These are phyloP conservation scores for Deilephila porcellus DNA, from an alignment of 2,888 invertebrate genomes.

Conservation along the genomic window DNA sequence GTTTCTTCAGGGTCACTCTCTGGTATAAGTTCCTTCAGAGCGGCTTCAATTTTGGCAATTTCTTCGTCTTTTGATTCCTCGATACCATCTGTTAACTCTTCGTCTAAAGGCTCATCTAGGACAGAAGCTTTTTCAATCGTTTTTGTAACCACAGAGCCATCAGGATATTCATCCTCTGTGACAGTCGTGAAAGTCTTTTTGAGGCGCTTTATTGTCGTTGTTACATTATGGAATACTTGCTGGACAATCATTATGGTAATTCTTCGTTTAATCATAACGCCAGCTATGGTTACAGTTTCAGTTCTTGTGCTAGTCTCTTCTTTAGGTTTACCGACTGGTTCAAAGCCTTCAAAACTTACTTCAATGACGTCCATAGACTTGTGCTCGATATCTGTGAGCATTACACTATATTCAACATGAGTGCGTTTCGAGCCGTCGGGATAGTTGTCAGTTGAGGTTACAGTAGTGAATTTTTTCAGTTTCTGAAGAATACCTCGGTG, in stretches of 20 bases:
- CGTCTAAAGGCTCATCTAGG: conserved; percentile 56
- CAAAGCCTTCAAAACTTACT: conserved; percentile 55
- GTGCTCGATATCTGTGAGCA: conserved; percentile 41
- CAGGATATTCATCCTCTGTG: conserved; percentile 72
- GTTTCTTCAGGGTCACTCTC: conserved; percentile 31
- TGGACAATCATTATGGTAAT: conserved; percentile 60
- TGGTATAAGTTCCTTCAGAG: conserved; percentile 44
- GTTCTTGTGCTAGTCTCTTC: conserved; percentile 54
- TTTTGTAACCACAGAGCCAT: conserved; percentile 69
- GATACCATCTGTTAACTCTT: conserved; percentile 17
- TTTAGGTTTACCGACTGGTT: conserved; percentile 52
- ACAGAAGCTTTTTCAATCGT: conserved; percentile 71
- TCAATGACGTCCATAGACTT: conserved; percentile 41
- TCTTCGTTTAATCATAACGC: conserved; percentile 60
- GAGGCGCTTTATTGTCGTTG: conserved; percentile 56
- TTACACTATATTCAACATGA: conserved; percentile 48
- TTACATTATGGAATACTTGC: conserved; percentile 57
- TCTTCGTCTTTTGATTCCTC: conserved; percentile 12
- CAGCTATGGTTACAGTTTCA: conserved; percentile 58
- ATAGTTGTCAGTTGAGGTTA: conserved; percentile 49
- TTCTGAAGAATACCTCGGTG: conserved; percentile 43
- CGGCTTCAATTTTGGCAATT: conserved; percentile 32
- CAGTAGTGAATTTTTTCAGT: conserved; percentile 45
- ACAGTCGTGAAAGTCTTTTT: conserved; percentile 67
- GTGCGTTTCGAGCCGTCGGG: conserved; percentile 49